Base-by-base conservation (phyloP, 2,113 vertebrate genomes). In the Hemichromis elongatus region DNA sequence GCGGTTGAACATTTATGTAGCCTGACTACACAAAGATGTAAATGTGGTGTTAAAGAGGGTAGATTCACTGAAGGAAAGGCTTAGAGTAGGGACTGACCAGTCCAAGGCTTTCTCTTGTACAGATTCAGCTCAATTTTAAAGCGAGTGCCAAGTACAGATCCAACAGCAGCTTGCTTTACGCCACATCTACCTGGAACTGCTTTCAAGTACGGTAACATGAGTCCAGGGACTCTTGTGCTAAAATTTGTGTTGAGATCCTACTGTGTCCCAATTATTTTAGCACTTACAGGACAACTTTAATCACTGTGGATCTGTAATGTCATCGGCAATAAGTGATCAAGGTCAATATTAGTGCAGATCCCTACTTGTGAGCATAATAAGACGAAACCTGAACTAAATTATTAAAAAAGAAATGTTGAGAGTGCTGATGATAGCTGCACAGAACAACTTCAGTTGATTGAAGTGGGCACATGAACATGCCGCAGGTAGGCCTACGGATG, bases 1-100 rank as follows among this genome's bases (percentile, higher is more conserved):
- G 80, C 77, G 77, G 59, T 26, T 81, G 82, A 90, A 86, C 47
- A 45, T 82, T 83, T 79, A 75, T 86, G 79, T 73, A 80, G 70
- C 85, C 73, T 81, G 57, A 83, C 40, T 77, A 56, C 75, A 85
- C 14, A 82, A 61, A 83, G 81, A 73, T 85, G 37, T 56, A 83
- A 82, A 81, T 83, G 77, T 80, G 55, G 47, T n/a, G 56, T 73
- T 82, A 75, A 85, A 87, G 57, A 42, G 53, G 16, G 24, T 40
- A 21, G 77, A 47, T 85, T 47, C 4, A 54, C 35, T 55, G 55
- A 53, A 83, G 52, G 50, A 77, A 82, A 70, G 33, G 40, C 10
- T 57, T 35, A 63, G 59, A 86, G 40, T n/a, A 55, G 9, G 45
- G 57, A 79, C 45, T 14, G 24, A 14, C 13, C 19, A 7, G 14